A percentile compares a stretch with the other conserved stretches of the same genome.
These are phyloP conservation scores for Temnothorax curvispinosus DNA, from an alignment of 1,140 invertebrate species.

Conservation along the genomic window DNA sequence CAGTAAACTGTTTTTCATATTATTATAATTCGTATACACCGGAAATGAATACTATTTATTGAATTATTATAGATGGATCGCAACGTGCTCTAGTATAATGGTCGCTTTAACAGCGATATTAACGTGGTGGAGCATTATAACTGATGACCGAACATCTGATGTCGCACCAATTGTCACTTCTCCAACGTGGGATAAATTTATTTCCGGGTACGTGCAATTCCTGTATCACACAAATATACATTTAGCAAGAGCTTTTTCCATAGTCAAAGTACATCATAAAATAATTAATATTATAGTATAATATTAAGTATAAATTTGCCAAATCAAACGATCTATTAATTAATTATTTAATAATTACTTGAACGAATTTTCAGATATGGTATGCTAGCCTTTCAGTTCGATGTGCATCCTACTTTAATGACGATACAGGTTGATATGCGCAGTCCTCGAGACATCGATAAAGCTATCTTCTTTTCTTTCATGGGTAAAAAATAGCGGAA, in stretches of 20 bases:
- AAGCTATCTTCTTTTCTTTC: constrained; percentile 89
- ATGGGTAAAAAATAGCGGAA: constrained; percentile 82
- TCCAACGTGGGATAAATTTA: constrained; percentile 82
- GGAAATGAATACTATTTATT: not conserved
- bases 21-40: not conserved
- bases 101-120: constrained; percentile 77
- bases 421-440: constrained; percentile 93
- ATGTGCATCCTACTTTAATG: constrained; percentile 92
- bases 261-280: not conserved
- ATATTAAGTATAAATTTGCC: not conserved
- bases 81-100: constrained; percentile 72
- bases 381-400: constrained; percentile 88
- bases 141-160: constrained; percentile 76
- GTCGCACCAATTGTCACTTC: constrained; percentile 75
- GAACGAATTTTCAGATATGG: constrained; percentile 77
- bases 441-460: constrained; percentile 88
- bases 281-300: not conserved
- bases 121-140: constrained; percentile 83
- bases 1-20: not conserved
- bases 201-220: constrained; percentile 76
- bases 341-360: not conserved
- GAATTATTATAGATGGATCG: constrained; percentile 75
- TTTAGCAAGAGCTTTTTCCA: not conserved
- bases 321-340: not conserved
- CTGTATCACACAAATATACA: not conserved